Evolutionary conservation across 2,888 invertebrate species (phyloP), one percentile per base, ranked within the genome.

Genomic region (Saturnia japonica): DNA sequence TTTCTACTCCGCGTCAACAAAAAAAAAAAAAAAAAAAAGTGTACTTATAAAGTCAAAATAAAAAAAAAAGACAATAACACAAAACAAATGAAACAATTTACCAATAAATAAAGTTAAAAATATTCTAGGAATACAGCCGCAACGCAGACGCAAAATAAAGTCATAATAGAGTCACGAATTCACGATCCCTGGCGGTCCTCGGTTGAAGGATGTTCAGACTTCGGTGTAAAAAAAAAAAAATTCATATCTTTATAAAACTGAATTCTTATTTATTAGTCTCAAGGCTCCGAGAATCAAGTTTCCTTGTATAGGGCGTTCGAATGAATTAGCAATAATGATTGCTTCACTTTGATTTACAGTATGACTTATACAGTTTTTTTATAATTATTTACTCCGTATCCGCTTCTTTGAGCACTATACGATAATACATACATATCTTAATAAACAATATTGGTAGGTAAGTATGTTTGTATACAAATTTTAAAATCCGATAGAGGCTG

Each of bases 251-350:
- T 76, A n/a, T 76, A 74, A 64, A 81, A 85, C 85, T 82, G 79
- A 81, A 83, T 84, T 76, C 78, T 76, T 85, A 85, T 86, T n/a
- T 88, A 85, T 82, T 78, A 73, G 71, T 76, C 79, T 85, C 88
- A 88, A 91, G 89, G 88, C 75, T 25, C 62, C 72, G 76, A 79
- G 76, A 78, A 82, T 79, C 87, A 82, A 82, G 89, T 88, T 91
- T 88, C 90, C 90, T 80, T 88, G 72, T 87, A 78, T 47, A 85
- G 81, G 80, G 78, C 72, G 70, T 70, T 72, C 74, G 77, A 75
- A 78, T 79, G 78, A 76, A 79, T 80, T 80, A 76, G 62, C 67
- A 67, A 70, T 72, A 68, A 72, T 68, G 64, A 64, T 16, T 62
- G 34, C 40, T 67, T 12, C 28, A 67, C 45, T n/a, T n/a, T n/a